Conservation (phyloP, 2,888 invertebrate species). For the Ophion slaviceki region DNA sequence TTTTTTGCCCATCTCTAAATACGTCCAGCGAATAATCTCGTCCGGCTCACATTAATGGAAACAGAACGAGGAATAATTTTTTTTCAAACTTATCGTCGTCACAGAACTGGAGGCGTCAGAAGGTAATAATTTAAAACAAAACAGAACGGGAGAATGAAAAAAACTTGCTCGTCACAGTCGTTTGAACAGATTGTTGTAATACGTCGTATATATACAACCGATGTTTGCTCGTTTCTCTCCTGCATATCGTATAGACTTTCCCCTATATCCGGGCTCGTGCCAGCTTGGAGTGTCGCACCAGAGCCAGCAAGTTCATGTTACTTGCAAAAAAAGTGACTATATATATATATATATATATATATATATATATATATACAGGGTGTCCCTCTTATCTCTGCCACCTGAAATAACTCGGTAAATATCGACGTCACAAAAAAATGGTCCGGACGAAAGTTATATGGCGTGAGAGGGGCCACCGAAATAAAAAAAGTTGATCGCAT, state of each 20-base stretch:
- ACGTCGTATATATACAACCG: not conserved
- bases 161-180: not conserved
- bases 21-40: not conserved
- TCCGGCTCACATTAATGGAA: not conserved
- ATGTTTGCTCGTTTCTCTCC: slow-evolving; percentile 8
- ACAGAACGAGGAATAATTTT: not conserved
- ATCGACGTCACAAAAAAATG: too few species aligned
- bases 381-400: too few species aligned
- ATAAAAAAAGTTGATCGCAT: too few species aligned
- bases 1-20: not conserved
- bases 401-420: too few species aligned
- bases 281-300: not conserved
- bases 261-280: slow-evolving; percentile 8
- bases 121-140: not conserved
- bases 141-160: not conserved
- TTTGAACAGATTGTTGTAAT: not conserved
- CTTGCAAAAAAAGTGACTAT: not conserved
- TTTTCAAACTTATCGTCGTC: not conserved
- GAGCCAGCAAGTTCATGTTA: not conserved
- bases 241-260: slow-evolving; percentile 30
- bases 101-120: not conserved
- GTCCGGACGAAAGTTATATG: too few species aligned
- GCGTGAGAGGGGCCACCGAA: too few species aligned
- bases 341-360: too few species aligned
- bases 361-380: too few species aligned